Base-by-base conservation (phyloP, 2,888 invertebrate genomes). In the Pedicia rivosa region DNA sequence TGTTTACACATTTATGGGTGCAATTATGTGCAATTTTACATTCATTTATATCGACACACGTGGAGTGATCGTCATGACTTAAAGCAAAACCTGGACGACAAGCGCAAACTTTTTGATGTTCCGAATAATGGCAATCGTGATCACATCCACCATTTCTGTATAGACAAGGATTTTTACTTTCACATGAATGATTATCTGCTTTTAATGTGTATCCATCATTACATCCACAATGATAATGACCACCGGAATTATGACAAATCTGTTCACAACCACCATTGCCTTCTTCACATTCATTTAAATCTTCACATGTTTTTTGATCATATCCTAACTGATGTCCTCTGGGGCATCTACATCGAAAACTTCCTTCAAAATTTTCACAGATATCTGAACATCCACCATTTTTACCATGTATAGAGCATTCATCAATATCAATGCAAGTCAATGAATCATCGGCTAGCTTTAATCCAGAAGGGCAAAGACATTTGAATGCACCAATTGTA, bases 191-290 rank as follows among this genome's bases (percentile, higher is more conserved):
- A 4, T 46, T 49, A 35, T 55, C 48, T 1, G 31, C 36, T 17
- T 48, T 47, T 2, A 57, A 41, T 3, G 43, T 43, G 26, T 49
- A 54, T 1, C 65, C 66, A 19, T 56, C 49, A 1, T 56, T 59
- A 39, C 69, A 69, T 10, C 55, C 56, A 43, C 70, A 70, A 41
- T 70, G 66, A 5, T 66, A 66, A 44, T 70, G 70, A 7, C 67
- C 67, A 1, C 66, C 67, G 27, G 68, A 68, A 33, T 65, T 59
- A 2, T 51, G 41, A 2, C 55, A 56, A 3, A 46, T 48, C 31
- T 56, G 53, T 1, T 50, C 46, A 19, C 17, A 47, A 42, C 48
- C 50, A 3, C 64, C 47, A 50, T 59, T 48, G 41, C 51, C 31
- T 2, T 51, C 46, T 8, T 54, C 46, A 41, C 72, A 72, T 47